Base-by-base conservation (phyloP, 2,797 vertebrate species). In the Chiroxiphia lanceolata region DNA sequence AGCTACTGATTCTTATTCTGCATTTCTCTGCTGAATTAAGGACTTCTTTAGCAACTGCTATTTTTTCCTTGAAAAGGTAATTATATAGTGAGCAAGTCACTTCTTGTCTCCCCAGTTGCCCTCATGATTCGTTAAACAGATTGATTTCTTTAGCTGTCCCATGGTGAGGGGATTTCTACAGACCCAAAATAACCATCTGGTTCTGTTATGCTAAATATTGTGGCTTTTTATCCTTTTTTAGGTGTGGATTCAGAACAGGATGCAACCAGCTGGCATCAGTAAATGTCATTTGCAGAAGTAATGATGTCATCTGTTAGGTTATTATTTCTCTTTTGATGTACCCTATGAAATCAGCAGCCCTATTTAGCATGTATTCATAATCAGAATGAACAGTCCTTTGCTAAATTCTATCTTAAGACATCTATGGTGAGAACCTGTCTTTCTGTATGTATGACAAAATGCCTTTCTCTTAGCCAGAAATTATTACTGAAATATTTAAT, bases 81-180 rank as follows among this genome's bases (percentile, higher is more conserved):
- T 90, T 96, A 93, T 42, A 70, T 48, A 95, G 44, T 74, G 77
- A 94, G 95, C 83, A 94, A 95, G 26, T 77, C 84, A 92, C 86
- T 64, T 84, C 64, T 95, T 16, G 5, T 77, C 64, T 92, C 60
- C 56, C 56, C 21, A 38, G 36, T 38, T 92, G 64, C 64, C 51
- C 83, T 87, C 85, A 81, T 77, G 83, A 90, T 95, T 90, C 84
- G 63, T 90, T 93, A 90, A 94, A 87, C 81, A 93, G 70, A 87
- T 70, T 89, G 71, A 60, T 68, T 95, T 84, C 80, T 93, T 84
- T 76, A 84, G 77, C 45, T 92, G 48, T 94, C 23, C 15, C 34
- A n/a, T 38, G 40, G 33, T 77, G 67, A 92, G 29, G 54, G 56
- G 36, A 74, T 89, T 95, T 95, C 81, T 92, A 42, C 33, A 80